Conservation (phyloP, 2,888 invertebrate genomes). For the Antheraea yamamai region DNA sequence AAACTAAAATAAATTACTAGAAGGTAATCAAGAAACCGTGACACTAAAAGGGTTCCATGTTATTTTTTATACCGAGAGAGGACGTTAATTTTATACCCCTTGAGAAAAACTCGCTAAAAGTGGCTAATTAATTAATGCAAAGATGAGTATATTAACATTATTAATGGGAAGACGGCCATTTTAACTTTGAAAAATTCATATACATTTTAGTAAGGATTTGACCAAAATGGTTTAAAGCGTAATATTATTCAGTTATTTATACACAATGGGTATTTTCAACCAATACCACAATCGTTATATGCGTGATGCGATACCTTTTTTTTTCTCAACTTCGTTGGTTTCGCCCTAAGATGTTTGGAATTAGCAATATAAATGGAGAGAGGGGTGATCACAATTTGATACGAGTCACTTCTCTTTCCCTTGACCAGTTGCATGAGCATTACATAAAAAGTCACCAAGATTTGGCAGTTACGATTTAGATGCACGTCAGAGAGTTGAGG, state of each 20-base stretch:
- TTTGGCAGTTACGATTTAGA: too few species aligned
- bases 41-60: conserved; percentile 54
- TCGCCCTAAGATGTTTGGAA: too few species aligned
- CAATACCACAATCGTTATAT: conserved; percentile 36
- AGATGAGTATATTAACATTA: conserved; percentile 31
- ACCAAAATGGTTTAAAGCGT: background rate
- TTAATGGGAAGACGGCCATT: conserved; percentile 29
- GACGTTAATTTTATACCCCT: conserved; percentile 47
- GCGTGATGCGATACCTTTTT: conserved; percentile 30
- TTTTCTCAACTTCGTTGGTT: too few species aligned
- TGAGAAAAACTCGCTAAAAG: conserved; percentile 30
- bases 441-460: too few species aligned
- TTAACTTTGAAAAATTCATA: conserved; percentile 22
- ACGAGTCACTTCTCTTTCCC: too few species aligned
- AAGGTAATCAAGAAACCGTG: conserved; percentile 45
- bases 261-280: background rate
- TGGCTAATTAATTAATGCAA: conserved; percentile 18
- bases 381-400: too few species aligned
- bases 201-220: background rate
- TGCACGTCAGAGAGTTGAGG: too few species aligned
- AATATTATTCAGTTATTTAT: background rate
- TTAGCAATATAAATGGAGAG: too few species aligned
- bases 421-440: too few species aligned
- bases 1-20: conserved; percentile 47
- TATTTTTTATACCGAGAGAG: conserved; percentile 45